Conservation (phyloP, 2,888 invertebrate species). For the Corythucha ciliata region DNA sequence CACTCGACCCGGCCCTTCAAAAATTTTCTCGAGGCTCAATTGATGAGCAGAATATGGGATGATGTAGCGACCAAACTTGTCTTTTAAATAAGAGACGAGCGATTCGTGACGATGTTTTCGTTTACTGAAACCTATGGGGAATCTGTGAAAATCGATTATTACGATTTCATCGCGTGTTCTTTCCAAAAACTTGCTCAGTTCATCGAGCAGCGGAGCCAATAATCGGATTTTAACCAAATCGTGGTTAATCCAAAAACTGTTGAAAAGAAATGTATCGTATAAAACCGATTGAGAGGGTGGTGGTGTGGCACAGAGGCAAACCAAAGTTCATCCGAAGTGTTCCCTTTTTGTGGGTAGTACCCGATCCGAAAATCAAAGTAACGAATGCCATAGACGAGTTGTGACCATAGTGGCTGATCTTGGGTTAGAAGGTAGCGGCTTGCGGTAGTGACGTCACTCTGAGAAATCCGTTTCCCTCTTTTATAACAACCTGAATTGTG, state of each 20-base stretch:
- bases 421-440: slow-evolving; percentile 51
- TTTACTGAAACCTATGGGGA: slow-evolving; percentile 57
- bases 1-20: slow-evolving; percentile 47
- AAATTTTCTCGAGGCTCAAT: slow-evolving; percentile 51
- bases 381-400: slow-evolving; percentile 73
- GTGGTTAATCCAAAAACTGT: slow-evolving; percentile 64
- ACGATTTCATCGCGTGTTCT: slow-evolving; percentile 60
- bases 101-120: slow-evolving; percentile 47
- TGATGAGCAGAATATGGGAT: slow-evolving; percentile 46
- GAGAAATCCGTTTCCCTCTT: slow-evolving; percentile 46
- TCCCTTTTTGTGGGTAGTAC: slow-evolving; percentile 45
- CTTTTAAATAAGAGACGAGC: slow-evolving; percentile 47
- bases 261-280: slow-evolving; percentile 32
- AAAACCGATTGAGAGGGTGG: background rate
- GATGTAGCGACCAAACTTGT: slow-evolving; percentile 50
- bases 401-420: slow-evolving; percentile 71
- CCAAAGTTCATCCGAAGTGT: slow-evolving; percentile 17
- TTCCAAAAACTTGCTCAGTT: slow-evolving; percentile 59
- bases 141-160: slow-evolving; percentile 72
- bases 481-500: slow-evolving; percentile 49
- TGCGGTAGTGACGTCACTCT: slow-evolving; percentile 37
- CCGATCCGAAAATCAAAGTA: slow-evolving; percentile 74
- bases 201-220: slow-evolving; percentile 54
- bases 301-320: background rate
- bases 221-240: slow-evolving; percentile 60